phyloP scores from a whole-genome alignment of 1,140 invertebrate species.

The Pseudomyrmex concolor region DNA sequence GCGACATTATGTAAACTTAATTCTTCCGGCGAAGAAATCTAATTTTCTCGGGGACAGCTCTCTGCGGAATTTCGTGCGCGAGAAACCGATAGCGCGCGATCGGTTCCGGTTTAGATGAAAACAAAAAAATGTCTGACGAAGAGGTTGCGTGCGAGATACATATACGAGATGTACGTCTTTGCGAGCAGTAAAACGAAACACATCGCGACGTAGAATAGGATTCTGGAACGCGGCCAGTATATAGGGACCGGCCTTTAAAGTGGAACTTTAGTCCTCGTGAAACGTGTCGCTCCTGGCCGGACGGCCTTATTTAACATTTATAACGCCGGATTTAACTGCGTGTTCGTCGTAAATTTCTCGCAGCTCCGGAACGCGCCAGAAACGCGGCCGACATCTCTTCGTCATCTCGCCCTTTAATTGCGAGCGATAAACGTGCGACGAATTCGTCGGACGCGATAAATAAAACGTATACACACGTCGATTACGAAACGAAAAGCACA shows the following conservation, averaged over 20 bases:
- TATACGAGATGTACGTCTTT: neutral
- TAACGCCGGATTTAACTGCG: constrained; percentile 42
- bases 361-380: neutral
- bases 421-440: neutral
- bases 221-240: constrained; percentile 28
- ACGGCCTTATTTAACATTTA: constrained; percentile 50
- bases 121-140: neutral
- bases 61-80: neutral
- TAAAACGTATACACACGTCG: too few species aligned
- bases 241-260: constrained; percentile 29
- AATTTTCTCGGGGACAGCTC: constrained; percentile 11
- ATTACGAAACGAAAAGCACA: too few species aligned
- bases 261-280: constrained; percentile 29
- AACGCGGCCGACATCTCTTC: neutral
- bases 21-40: neutral
- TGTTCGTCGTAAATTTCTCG: constrained; percentile 41
- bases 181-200: constrained; percentile 34
- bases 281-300: constrained; percentile 39
- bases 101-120: neutral
- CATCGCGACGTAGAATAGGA: neutral
- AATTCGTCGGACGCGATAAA: too few species aligned
- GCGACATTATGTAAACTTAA: too few species aligned
- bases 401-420: constrained; percentile 10
- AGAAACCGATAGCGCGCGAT: neutral
- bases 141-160: neutral